Percentiles rank a stretch among this genome's conserved stretches.
These are phyloP conservation scores for Tapirus indicus DNA, from an alignment of 2,797 vertebrate genomes.

Conservation along the genomic window DNA sequence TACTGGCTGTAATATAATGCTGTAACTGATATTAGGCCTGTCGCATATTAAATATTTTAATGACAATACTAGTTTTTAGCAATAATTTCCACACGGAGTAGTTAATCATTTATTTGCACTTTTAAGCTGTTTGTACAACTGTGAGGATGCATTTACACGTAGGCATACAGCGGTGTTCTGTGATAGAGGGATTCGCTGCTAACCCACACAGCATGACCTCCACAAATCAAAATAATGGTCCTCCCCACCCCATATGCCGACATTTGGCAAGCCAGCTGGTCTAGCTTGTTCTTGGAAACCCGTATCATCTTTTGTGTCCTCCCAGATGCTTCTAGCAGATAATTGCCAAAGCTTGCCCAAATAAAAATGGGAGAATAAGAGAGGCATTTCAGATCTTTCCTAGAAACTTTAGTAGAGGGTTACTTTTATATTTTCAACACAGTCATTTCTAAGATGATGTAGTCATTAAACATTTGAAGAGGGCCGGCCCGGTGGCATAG, in stretches of 20 bases:
- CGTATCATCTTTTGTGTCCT: slow-evolving; percentile 19
- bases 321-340: slow-evolving; percentile 36
- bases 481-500: too few relatives aligned
- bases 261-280: slow-evolving; percentile 45
- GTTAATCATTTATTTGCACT: neutral
- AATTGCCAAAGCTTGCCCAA: slow-evolving; percentile 43
- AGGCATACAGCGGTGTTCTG: neutral
- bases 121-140: neutral
- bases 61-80: neutral
- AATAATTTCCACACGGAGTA: neutral
- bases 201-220: neutral
- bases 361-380: slow-evolving; percentile 16
- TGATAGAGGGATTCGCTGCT: neutral
- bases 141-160: slow-evolving; percentile 11
- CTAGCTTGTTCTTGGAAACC: slow-evolving; percentile 53
- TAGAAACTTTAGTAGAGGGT: neutral
- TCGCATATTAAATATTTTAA: slow-evolving; percentile 5
- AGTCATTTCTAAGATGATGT: neutral
- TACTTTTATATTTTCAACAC: slow-evolving; percentile 17
- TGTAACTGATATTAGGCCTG: neutral
- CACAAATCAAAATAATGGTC: slow-evolving; percentile 33
- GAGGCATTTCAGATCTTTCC: slow-evolving; percentile 19
- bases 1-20: neutral
- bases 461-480: neutral
- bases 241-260: neutral